Evolutionary conservation across 1,140 invertebrate species (phyloP).

Genomic region (Eumeta japonica): DNA sequence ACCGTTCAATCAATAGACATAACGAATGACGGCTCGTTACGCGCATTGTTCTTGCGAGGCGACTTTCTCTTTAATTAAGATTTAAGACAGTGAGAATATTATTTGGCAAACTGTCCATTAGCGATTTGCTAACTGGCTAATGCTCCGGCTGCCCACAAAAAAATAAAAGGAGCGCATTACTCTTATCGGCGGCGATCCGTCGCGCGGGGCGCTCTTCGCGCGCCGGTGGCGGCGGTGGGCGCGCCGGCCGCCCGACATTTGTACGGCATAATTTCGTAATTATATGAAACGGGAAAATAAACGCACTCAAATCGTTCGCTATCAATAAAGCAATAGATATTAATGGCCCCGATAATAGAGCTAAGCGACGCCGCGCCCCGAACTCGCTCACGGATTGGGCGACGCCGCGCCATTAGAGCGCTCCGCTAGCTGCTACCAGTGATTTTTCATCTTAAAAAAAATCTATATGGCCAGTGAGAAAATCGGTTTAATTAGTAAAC

Average conservation of each 20-base stretch:
- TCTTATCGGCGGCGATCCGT: slow-evolving; percentile 47
- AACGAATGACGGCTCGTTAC: too few relatives aligned
- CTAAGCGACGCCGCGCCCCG: slow-evolving; percentile 30
- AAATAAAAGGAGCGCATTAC: slow-evolving; percentile 43
- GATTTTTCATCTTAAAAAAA: too few relatives aligned
- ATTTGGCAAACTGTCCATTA: slow-evolving; percentile 20
- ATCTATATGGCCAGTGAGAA: too few relatives aligned
- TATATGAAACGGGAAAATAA: slow-evolving; percentile 51
- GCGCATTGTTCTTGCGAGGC: too few relatives aligned
- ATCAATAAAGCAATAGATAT: slow-evolving; percentile 48
- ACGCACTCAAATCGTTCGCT: slow-evolving; percentile 38
- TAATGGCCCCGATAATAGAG: slow-evolving; percentile 45
- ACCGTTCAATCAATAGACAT: too few relatives aligned
- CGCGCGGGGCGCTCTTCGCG: slow-evolving; percentile 12
- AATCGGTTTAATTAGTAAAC: too few relatives aligned
- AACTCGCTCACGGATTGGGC: too few relatives aligned
- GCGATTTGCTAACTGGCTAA: slow-evolving; percentile 25
- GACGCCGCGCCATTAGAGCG: too few relatives aligned
- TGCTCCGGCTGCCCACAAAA: slow-evolving; percentile 39
- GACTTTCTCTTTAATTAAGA: too few relatives aligned
- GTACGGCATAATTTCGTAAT: slow-evolving; percentile 51
- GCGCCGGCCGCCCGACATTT: slow-evolving; percentile 19
- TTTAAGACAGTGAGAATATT: background rate
- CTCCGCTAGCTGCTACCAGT: too few relatives aligned
- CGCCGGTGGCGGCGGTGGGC: slow-evolving; percentile 25